Percentiles rank a stretch among this genome's conserved stretches.
phyloP scores from a whole-genome alignment of 2,113 vertebrate species.

The Bagarius yarrelli region DNA sequence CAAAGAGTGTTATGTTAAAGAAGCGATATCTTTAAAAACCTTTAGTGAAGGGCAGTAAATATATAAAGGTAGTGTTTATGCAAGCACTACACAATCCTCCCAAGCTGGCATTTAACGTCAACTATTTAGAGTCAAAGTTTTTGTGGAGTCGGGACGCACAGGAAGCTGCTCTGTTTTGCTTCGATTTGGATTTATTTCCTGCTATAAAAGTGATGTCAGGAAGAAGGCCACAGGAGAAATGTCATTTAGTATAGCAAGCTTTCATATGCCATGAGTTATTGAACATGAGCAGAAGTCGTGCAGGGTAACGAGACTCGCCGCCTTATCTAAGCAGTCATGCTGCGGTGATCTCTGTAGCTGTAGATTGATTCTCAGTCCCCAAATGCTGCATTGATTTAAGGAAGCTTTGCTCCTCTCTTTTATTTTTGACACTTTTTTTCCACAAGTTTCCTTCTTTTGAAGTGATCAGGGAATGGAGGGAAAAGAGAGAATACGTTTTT shows the following conservation, averaged over 20 bases:
- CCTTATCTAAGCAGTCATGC: conserved; percentile 14
- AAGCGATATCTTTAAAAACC: not conserved
- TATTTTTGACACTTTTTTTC: not conserved
- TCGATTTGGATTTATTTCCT: conserved; percentile 27
- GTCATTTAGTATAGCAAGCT: conserved; percentile 4
- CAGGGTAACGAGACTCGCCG: not conserved
- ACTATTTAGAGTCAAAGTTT: conserved; percentile 14
- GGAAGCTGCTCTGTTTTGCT: not conserved
- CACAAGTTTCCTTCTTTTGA: not conserved
- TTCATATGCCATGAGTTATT: conserved; percentile 21
- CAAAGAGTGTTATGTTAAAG: not conserved
- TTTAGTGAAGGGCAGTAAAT: not conserved
- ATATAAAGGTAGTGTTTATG: not conserved
- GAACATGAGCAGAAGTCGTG: conserved; percentile 1
- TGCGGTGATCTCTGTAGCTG: not conserved
- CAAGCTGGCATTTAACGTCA: conserved; percentile 3
- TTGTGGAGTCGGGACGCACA: not conserved
- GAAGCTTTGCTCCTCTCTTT: not conserved
- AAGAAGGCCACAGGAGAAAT: conserved; percentile 31
- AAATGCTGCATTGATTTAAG: not conserved
- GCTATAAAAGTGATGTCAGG: conserved; percentile 27
- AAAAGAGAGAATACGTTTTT: not conserved
- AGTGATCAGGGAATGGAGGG: not conserved
- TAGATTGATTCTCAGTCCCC: not conserved
- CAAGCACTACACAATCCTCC: not conserved